Percentiles rank a stretch among this genome's conserved stretches.
Evolutionary conservation across 2,113 vertebrate genomes (phyloP).

Genomic region (Menidia beryllina): DNA sequence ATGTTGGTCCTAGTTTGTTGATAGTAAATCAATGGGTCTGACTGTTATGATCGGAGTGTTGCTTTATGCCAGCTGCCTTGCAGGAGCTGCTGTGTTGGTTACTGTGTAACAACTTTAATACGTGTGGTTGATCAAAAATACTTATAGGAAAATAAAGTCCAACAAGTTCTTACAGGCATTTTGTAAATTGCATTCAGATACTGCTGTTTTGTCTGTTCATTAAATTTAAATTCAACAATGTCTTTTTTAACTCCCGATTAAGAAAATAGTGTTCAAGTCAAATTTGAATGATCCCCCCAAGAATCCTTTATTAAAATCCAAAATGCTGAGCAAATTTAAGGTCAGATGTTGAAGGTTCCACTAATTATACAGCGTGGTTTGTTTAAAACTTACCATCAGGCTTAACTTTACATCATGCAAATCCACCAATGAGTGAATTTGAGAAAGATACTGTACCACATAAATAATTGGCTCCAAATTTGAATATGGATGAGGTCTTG

Average conservation of each 20-base stretch:
- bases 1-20: conserved; percentile 14
- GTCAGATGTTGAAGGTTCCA: not conserved
- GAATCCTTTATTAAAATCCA: too few relatives aligned
- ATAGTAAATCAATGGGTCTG: conserved; percentile 73
- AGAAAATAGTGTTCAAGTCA: too few relatives aligned
- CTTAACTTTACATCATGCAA: conserved; percentile 16
- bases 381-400: not conserved
- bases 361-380: not conserved
- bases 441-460: not conserved
- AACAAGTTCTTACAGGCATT: not conserved
- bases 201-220: not conserved
- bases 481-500: conserved; percentile 35
- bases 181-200: not conserved
- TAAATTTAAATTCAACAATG: not conserved
- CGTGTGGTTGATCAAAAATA: not conserved
- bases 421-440: conserved; percentile 17
- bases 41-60: conserved; percentile 30
- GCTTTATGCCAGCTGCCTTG: conserved; percentile 22
- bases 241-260: too few relatives aligned
- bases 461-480: conserved; percentile 20
- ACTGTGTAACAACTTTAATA: not conserved
- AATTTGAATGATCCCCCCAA: too few relatives aligned
- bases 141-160: not conserved
- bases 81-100: conserved; percentile 10
- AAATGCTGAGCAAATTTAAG: not conserved